These are phyloP conservation scores for Tragopan temminckii DNA, from an alignment of 2,797 vertebrate genomes.

Conservation along the genomic window DNA sequence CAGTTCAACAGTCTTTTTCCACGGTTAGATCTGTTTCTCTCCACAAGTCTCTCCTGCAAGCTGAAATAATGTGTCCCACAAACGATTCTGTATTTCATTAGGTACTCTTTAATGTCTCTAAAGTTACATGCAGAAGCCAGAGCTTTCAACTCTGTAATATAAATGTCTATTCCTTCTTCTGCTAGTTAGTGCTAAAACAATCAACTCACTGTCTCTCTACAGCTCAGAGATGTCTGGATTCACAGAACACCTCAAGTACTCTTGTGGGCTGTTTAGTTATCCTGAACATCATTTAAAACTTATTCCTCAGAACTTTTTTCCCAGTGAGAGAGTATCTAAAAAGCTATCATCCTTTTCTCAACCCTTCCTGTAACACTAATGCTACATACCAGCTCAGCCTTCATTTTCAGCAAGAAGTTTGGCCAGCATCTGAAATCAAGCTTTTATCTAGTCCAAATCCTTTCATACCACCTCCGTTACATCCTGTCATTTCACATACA, in stretches of 20 bases:
- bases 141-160: background rate
- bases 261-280: background rate
- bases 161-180: background rate
- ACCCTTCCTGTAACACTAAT: background rate
- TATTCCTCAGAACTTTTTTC: background rate
- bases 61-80: background rate
- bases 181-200: background rate
- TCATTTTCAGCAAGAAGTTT: background rate
- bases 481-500: background rate
- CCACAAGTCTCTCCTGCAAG: background rate
- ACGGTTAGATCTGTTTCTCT: background rate
- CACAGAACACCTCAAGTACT: background rate
- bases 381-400: background rate
- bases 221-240: background rate
- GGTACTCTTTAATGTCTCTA: background rate
- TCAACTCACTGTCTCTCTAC: background rate
- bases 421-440: background rate
- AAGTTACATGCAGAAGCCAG: background rate
- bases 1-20: background rate
- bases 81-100: background rate
- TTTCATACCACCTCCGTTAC: background rate
- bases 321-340: background rate
- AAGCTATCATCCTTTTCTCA: background rate
- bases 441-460: background rate
- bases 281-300: background rate